Percentiles rank a stretch among this genome's conserved stretches.
These are phyloP conservation scores for Maylandia zebra DNA, from an alignment of 2,113 vertebrate genomes.

Conservation along the genomic window DNA sequence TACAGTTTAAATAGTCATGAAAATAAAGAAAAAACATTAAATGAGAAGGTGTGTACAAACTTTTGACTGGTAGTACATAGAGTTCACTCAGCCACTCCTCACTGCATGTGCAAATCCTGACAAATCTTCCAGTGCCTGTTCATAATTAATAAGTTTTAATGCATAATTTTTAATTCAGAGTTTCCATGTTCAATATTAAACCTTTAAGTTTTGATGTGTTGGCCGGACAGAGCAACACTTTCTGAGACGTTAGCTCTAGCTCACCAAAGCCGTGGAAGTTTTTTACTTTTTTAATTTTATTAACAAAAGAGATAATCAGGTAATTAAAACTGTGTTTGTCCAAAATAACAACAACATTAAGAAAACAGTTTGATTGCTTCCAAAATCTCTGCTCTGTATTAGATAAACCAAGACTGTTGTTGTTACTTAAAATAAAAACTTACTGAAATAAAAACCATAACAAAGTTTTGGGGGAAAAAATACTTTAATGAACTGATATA, in stretches of 20 bases:
- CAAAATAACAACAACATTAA: neutral
- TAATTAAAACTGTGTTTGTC: neutral
- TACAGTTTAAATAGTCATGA: neutral
- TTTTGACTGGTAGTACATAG: neutral
- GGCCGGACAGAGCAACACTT: neutral
- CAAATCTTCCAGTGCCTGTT: neutral
- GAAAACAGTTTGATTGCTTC: neutral
- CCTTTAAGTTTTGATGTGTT: neutral
- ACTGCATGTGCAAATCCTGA: neutral
- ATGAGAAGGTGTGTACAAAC: neutral
- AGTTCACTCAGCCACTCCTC: neutral
- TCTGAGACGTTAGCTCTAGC: neutral
- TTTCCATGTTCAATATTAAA: neutral
- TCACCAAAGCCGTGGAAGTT: neutral
- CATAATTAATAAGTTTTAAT: neutral
- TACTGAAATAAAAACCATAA: neutral
- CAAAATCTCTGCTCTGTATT: neutral
- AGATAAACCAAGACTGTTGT: neutral
- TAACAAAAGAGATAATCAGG: neutral
- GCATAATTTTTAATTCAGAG: neutral
- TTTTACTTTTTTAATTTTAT: neutral
- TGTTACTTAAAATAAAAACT: neutral
- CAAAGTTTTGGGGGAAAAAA: rapidly evolving
- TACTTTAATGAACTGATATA: neutral
- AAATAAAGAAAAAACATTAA: neutral